Evolutionary conservation across 2,888 invertebrate genomes (phyloP).

Genomic region (Saturnia japonica): DNA sequence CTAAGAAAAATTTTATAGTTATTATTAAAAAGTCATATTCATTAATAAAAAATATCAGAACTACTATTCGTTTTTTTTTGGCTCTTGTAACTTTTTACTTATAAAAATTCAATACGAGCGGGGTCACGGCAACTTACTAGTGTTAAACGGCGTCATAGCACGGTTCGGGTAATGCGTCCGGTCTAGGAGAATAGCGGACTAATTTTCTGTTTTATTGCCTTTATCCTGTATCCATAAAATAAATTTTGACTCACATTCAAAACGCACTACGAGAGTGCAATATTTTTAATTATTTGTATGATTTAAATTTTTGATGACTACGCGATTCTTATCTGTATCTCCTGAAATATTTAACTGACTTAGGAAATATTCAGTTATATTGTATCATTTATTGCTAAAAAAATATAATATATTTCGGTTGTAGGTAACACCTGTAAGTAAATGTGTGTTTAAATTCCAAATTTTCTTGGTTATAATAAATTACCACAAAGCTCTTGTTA

Average conservation of each 20-base stretch:
- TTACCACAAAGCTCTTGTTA: no score
- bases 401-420: no score
- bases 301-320: neutral
- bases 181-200: slow-evolving; percentile 37
- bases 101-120: neutral
- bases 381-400: no score
- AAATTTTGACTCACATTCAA: slow-evolving; percentile 8
- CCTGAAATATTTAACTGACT: no score
- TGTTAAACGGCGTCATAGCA: slow-evolving; percentile 23
- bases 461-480: no score
- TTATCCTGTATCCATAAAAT: slow-evolving; percentile 1
- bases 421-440: no score
- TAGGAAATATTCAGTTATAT: no score
- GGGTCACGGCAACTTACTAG: neutral
- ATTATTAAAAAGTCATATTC: neutral
- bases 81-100: neutral
- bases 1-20: neutral
- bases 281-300: neutral
- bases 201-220: slow-evolving; percentile 35
- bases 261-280: neutral
- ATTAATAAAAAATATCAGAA: neutral
- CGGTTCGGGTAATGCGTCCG: slow-evolving; percentile 47
- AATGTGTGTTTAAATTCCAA: no score
- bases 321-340: neutral
- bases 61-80: neutral